These are phyloP conservation scores for Diachasma alloeum DNA, from an alignment of 1,140 invertebrate species.

Conservation along the genomic window DNA sequence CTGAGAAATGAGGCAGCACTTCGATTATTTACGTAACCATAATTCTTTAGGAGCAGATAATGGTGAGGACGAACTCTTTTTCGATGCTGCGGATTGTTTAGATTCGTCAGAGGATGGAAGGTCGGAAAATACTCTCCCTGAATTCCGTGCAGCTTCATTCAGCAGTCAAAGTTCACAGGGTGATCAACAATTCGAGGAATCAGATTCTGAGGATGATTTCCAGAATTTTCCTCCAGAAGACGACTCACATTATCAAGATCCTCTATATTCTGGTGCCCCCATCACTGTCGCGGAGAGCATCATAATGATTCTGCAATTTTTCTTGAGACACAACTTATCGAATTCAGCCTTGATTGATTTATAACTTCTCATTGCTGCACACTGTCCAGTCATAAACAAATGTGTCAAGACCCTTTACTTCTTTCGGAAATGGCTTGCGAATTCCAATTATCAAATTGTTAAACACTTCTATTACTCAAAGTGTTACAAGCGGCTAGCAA, in stretches of 20 bases:
- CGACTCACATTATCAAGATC: background rate
- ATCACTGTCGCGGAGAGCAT: background rate
- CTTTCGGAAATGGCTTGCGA: conserved; percentile 23
- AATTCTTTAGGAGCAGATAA: too few relatives aligned
- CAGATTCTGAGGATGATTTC: too few relatives aligned
- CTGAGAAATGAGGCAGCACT: too few relatives aligned
- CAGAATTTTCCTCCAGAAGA: too few relatives aligned
- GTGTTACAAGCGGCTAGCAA: background rate
- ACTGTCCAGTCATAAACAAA: conserved; percentile 17
- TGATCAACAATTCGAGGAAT: too few relatives aligned
- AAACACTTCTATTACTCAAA: conserved; percentile 24
- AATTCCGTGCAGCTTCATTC: too few relatives aligned
- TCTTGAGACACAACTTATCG: background rate
- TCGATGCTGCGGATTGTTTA: too few relatives aligned
- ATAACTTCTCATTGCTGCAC: background rate
- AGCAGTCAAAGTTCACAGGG: too few relatives aligned
- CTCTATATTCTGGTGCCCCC: background rate
- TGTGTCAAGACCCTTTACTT: conserved; percentile 14
- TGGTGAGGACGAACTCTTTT: too few relatives aligned
- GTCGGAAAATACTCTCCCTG: too few relatives aligned
- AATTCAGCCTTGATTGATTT: conserved; percentile 1
- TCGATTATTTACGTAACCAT: too few relatives aligned
- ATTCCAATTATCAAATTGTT: background rate
- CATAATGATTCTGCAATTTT: background rate
- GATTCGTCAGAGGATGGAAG: too few relatives aligned